phyloP scores from a whole-genome alignment of 2,113 vertebrate genomes.

The Daubentonia madagascariensis region DNA sequence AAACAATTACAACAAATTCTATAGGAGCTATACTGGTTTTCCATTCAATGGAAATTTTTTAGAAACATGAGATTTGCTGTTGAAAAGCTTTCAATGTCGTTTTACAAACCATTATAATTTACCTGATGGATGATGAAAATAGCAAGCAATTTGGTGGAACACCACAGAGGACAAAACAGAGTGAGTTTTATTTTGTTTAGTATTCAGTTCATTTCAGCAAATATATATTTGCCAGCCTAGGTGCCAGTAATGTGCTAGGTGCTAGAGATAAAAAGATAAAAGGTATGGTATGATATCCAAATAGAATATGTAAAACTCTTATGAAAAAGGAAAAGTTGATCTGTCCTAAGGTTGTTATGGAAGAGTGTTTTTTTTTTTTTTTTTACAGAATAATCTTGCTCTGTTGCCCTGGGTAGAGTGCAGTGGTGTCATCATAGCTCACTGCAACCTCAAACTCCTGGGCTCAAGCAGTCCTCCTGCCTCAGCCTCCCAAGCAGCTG shows the following conservation, averaged over 20 bases:
- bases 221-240: not conserved
- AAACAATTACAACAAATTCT: not conserved
- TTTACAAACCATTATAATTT: not conserved
- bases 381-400: no score
- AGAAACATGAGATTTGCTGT: not conserved
- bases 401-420: no score
- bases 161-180: not conserved
- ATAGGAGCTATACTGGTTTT: not conserved
- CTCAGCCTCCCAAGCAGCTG: no score
- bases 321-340: not conserved
- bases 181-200: not conserved
- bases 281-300: not conserved
- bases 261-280: not conserved
- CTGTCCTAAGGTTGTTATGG: not conserved
- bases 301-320: not conserved
- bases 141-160: not conserved
- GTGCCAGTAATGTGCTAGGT: not conserved
- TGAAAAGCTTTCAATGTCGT: not conserved
- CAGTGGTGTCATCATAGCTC: no score
- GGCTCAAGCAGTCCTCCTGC: no score
- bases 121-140: not conserved
- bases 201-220: not conserved
- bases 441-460: no score
- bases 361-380: no score
- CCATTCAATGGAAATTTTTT: not conserved